These are phyloP conservation scores for Planiliza haematocheilus DNA, from an alignment of 2,113 vertebrate genomes.

Conservation along the genomic window DNA sequence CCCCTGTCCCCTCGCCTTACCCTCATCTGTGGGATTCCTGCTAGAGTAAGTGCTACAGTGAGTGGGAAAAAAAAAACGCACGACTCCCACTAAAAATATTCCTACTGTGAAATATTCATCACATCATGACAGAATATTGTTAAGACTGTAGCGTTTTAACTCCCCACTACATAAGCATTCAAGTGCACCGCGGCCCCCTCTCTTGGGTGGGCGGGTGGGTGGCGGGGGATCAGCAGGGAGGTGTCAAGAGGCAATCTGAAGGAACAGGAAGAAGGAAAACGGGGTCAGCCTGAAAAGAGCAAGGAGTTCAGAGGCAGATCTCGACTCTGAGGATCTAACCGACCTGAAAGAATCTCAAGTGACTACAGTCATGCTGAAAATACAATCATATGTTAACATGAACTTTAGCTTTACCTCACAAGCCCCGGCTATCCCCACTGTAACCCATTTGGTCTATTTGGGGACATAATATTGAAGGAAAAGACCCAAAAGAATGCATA, in stretches of 20 bases:
- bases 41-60: conserved; percentile 46
- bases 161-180: conserved; percentile 44
- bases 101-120: conserved; percentile 78
- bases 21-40: conserved; percentile 45
- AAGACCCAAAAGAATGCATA: neutral
- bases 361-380: conserved; percentile 18
- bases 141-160: conserved; percentile 66
- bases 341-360: conserved; percentile 29
- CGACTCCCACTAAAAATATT: conserved; percentile 73
- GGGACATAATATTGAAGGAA: neutral
- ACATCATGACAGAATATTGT: conserved; percentile 69
- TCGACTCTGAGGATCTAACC: conserved; percentile 29
- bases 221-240: conserved; percentile 2
- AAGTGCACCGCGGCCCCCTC: conserved; percentile 25
- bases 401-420: conserved; percentile 26
- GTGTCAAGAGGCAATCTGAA: conserved; percentile 55
- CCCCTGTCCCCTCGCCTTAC: conserved; percentile 16
- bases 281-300: conserved; percentile 51
- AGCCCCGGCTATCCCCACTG: neutral
- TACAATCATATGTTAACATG: neutral
- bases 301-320: conserved; percentile 33
- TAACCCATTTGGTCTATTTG: neutral
- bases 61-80: conserved; percentile 49
- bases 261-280: conserved; percentile 30
- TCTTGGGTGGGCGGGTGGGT: too few relatives aligned